Conservation (phyloP, 2,888 invertebrate genomes). For the Cantharis lateralis region DNA sequence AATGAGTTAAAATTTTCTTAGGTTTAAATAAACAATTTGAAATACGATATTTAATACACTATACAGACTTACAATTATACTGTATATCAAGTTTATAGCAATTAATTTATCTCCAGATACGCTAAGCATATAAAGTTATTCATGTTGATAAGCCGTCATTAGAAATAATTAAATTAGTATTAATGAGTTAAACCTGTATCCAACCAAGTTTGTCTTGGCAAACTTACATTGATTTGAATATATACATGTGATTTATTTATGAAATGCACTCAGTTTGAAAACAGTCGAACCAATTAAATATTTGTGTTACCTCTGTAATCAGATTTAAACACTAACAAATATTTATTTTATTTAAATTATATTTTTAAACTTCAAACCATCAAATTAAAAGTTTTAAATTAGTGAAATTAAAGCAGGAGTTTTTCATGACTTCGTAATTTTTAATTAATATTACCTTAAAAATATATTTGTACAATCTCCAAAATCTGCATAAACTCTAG, state of each 20-base stretch:
- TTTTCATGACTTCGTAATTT: not conserved
- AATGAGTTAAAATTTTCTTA: not conserved
- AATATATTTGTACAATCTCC: not conserved
- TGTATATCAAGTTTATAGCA: not conserved
- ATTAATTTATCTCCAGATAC: not conserved
- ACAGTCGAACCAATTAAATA: not conserved
- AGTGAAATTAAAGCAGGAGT: not conserved
- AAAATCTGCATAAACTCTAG: not conserved
- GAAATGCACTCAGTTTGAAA: not conserved
- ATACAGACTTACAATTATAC: not conserved
- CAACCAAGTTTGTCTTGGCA: not conserved
- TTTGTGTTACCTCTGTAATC: not conserved
- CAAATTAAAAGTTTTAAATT: not conserved
- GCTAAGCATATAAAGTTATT: not conserved
- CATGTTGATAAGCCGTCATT: slow-evolving; percentile 4
- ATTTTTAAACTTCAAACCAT: not conserved
- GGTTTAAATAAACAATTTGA: not conserved
- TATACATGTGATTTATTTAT: not conserved
- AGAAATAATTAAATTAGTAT: slow-evolving; percentile 2
- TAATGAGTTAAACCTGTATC: not conserved
- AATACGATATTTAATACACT: not conserved
- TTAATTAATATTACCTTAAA: not conserved
- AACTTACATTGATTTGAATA: not conserved
- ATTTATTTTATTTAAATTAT: not conserved
- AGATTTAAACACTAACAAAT: not conserved